Conservation (phyloP, 1,140 invertebrate genomes). For the Drosophila mojavensis region DNA sequence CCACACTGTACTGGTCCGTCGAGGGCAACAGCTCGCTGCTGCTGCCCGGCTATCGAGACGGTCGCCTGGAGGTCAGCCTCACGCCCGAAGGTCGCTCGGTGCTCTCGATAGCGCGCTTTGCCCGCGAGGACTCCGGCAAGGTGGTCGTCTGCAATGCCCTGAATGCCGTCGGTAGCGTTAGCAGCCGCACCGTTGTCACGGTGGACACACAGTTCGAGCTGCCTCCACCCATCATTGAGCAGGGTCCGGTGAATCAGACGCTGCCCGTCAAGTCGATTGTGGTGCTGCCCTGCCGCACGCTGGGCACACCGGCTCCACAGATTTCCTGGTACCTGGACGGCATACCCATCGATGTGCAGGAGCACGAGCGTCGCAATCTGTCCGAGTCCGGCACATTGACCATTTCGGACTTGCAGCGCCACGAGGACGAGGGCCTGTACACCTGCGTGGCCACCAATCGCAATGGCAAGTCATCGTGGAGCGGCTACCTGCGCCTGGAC, state of each 20-base stretch:
- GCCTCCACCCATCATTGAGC: conserved; percentile 94
- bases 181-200: conserved; percentile 90
- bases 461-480: conserved; percentile 94
- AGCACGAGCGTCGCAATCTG: conserved; percentile 87
- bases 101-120: conserved; percentile 87
- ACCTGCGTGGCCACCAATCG: conserved; percentile 93
- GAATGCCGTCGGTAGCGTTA: conserved; percentile 91
- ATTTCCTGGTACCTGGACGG: conserved; percentile 94
- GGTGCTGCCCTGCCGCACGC: conserved; percentile 90
- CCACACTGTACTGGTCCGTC: conserved; percentile 91
- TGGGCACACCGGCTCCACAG: conserved; percentile 90
- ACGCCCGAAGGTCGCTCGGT: conserved; percentile 87
- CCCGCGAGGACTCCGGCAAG: conserved; percentile 87
- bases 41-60: conserved; percentile 87
- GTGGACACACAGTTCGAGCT: conserved; percentile 91
- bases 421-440: conserved; percentile 90
- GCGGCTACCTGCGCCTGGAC: conserved; percentile 90
- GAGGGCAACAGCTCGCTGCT: conserved; percentile 90
- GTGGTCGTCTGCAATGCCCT: conserved; percentile 92
- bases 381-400: conserved; percentile 89
- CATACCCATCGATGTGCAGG: conserved; percentile 87
- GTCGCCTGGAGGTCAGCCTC: conserved; percentile 86
- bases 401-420: conserved; percentile 90
- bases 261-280: conserved; percentile 90
- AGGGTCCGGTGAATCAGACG: conserved; percentile 96